Conservation (phyloP, 2,797 vertebrate species). For the Darevskia mixta region DNA sequence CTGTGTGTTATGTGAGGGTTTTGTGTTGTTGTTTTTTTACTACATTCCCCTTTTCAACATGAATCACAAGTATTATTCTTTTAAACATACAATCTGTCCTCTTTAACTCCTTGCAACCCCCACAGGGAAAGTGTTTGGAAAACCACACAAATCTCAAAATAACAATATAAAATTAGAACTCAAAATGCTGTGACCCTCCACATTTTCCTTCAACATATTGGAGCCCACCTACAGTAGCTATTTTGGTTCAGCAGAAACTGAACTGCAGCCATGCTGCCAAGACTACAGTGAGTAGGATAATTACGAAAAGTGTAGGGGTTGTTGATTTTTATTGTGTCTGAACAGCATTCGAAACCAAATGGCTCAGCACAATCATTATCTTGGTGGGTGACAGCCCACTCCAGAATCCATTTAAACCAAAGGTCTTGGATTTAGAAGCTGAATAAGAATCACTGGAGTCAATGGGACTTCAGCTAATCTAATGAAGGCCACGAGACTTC, state of each 20-base stretch:
- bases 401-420: slow-evolving; percentile 24
- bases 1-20: background rate
- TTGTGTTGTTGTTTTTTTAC: background rate
- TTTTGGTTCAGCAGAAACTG: slow-evolving; percentile 49
- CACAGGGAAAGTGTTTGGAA: slow-evolving; percentile 25
- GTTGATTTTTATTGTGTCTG: slow-evolving; percentile 14
- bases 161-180: slow-evolving; percentile 51
- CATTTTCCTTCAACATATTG: slow-evolving; percentile 43
- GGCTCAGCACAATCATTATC: slow-evolving; percentile 26
- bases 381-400: slow-evolving; percentile 31
- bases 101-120: slow-evolving; percentile 23
- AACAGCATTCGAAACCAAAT: background rate
- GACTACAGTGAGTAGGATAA: slow-evolving; percentile 42
- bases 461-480: slow-evolving; percentile 6
- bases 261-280: slow-evolving; percentile 35
- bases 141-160: slow-evolving; percentile 26
- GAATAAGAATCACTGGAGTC: slow-evolving; percentile 22
- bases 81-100: slow-evolving; percentile 45
- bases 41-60: slow-evolving; percentile 33
- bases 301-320: slow-evolving; percentile 47
- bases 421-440: slow-evolving; percentile 17
- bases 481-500: slow-evolving; percentile 4
- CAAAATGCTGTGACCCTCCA: slow-evolving; percentile 32
- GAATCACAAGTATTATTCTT: slow-evolving; percentile 50
- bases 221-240: slow-evolving; percentile 53